Evolutionary conservation across 2,113 vertebrate species (phyloP), one percentile per base, ranked within the genome.

Genomic region (Microtus montanus): DNA sequence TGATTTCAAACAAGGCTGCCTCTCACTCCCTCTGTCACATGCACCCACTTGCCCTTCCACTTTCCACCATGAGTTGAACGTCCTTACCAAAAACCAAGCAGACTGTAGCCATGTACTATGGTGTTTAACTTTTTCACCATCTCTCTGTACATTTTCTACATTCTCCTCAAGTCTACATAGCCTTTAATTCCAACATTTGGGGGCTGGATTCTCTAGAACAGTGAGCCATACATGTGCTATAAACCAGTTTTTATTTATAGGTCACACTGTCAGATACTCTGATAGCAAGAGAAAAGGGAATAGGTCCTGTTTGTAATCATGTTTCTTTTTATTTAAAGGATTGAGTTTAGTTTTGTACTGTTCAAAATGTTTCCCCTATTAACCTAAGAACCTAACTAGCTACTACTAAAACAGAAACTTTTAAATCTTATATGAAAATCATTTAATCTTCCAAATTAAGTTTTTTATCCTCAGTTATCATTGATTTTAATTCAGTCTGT

Each of bases 321-420:
- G 4, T 28, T 17, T 8, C 14, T 86, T 74, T 82, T 79, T 61
- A 71, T 91, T 38, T 54, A 47, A 75, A 54, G 33, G 8, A 41
- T 78, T 9, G 54, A 87, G 20, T 84, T 92, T 75, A 70, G 24
- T 77, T 92, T 84, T 35, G 75, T 30, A 52, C 26, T 89, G 19
- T 64, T 95, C 71, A 79, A 79, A 63, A 83, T 77, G 9, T 70
- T 95, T 84, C 92, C 15, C 33, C 14, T 17, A 35, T 63, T 92
- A 85, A 71, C 63, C 47, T 89, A 49, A 89, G 85, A 47, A 89
- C 11, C 78, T 77, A 84, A 70, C 26, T 54, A 70, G 8, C 82
- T 84, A 52, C 52, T 71, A 75, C 28, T 84, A 85, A 85, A 71
- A 20, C 26, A 71, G 52, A 52, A 88, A 61, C 9, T 95, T 90